Evolutionary conservation across 1,140 invertebrate species (phyloP).

Genomic region (Triops cancriformis): DNA sequence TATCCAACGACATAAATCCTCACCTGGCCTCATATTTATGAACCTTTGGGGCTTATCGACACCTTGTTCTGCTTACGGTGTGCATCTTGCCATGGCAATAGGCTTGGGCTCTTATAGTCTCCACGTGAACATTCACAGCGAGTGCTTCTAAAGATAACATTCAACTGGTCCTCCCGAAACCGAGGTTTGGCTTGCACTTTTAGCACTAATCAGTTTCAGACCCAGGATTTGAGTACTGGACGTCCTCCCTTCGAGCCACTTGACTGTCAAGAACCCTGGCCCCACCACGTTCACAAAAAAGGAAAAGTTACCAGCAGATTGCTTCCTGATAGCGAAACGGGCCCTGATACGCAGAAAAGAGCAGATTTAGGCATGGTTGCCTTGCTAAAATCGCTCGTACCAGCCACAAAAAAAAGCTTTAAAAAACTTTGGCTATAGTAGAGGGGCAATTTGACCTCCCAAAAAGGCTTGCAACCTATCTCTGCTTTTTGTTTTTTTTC

Average conservation of each 20-base stretch:
- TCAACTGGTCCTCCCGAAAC: not conserved
- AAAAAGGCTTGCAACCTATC: not conserved
- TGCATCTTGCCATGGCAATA: no score
- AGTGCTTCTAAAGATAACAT: not conserved
- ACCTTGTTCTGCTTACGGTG: not conserved
- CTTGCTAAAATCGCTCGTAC: no score
- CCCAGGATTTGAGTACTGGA: not conserved
- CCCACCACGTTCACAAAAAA: not conserved
- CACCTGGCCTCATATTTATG: slow-evolving; percentile 10
- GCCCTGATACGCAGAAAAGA: not conserved
- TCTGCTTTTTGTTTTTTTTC: not conserved
- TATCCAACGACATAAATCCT: slow-evolving; percentile 9
- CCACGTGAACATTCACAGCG: not conserved
- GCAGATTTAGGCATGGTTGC: not conserved
- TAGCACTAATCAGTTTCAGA: not conserved
- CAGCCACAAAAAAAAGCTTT: not conserved
- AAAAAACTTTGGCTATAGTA: not conserved
- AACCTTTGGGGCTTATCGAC: not conserved
- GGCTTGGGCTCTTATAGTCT: not conserved
- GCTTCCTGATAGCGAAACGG: not conserved
- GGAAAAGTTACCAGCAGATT: not conserved
- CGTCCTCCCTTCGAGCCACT: not conserved
- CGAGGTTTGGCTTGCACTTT: not conserved
- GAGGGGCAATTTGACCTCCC: not conserved
- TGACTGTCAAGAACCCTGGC: not conserved